Evolutionary conservation across 37 sponge, comb jelly and placozoan species (phyloP).

Genomic region (Petrosia ficiformis): DNA sequence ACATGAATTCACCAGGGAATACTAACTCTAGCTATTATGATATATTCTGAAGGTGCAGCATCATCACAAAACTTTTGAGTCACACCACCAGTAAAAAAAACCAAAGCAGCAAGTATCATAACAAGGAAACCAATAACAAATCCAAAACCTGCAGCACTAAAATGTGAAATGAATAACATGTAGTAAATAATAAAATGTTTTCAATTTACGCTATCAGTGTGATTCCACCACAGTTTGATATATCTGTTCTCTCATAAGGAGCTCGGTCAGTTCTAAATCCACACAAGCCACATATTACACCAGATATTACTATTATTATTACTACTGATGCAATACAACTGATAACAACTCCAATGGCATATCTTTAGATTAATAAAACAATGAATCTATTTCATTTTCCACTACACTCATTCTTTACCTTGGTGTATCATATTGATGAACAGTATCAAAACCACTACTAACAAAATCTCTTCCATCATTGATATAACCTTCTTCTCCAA

Average conservation of each 20-base stretch:
- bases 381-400: too few species aligned
- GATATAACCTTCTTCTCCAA: not conserved
- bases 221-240: slow-evolving; percentile 71
- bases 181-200: not conserved
- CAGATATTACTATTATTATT: slow-evolving; percentile 29
- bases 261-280: slow-evolving; percentile 38
- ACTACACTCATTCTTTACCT: too few species aligned
- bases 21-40: slow-evolving; percentile 25
- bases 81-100: slow-evolving; percentile 63
- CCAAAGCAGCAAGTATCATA: slow-evolving; percentile 31
- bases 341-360: slow-evolving; percentile 62
- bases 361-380: slow-evolving; percentile 48
- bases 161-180: not conserved
- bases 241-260: slow-evolving; percentile 29
- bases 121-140: slow-evolving; percentile 62
- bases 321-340: slow-evolving; percentile 43
- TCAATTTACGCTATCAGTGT: slow-evolving; percentile 44
- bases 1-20: too few species aligned
- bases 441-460: not conserved
- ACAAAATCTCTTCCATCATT: not conserved
- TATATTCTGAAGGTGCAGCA: slow-evolving; percentile 46
- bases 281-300: slow-evolving; percentile 39
- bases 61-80: slow-evolving; percentile 56
- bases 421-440: not conserved
- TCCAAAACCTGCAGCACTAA: slow-evolving; percentile 44